phyloP scores from a whole-genome alignment of 2,888 invertebrate species.

The Polydrusus pterygomalis region DNA sequence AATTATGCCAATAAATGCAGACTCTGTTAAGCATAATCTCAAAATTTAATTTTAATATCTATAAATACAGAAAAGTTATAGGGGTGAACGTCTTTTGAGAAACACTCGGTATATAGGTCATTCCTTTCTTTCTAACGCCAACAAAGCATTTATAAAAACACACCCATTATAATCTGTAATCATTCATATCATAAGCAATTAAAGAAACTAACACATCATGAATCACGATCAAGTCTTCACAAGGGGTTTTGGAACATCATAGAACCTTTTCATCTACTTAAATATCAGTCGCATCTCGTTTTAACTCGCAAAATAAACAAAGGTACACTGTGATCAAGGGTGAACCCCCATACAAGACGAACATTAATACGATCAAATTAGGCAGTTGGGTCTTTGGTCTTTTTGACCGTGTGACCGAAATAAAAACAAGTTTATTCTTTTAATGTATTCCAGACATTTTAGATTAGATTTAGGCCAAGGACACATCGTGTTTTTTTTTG shows the following conservation, averaged over 20 bases:
- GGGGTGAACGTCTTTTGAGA: too few relatives aligned
- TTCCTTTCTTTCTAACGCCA: neutral
- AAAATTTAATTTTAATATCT: too few relatives aligned
- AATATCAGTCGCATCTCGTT: neutral
- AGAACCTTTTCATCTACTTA: neutral
- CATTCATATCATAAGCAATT: neutral
- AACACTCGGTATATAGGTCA: too few relatives aligned
- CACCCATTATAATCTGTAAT: too few relatives aligned
- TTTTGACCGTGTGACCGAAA: slow-evolving; percentile 22
- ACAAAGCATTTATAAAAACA: neutral
- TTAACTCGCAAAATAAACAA: slow-evolving; percentile 6
- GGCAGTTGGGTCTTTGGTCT: slow-evolving; percentile 24
- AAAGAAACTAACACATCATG: neutral
- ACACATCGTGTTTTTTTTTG: slow-evolving; percentile 17
- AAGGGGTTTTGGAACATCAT: neutral
- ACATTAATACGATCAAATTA: neutral
- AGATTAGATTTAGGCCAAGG: slow-evolving; percentile 48
- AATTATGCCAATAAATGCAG: too few relatives aligned
- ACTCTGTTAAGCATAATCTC: too few relatives aligned
- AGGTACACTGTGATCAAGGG: neutral
- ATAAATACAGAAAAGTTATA: too few relatives aligned
- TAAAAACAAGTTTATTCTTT: slow-evolving; percentile 28
- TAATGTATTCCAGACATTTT: slow-evolving; percentile 46
- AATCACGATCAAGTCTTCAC: too few relatives aligned
- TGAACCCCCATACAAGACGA: neutral